These are phyloP conservation scores for Pterocles gutturalis DNA, from an alignment of 2,113 vertebrate genomes.

Conservation along the genomic window DNA sequence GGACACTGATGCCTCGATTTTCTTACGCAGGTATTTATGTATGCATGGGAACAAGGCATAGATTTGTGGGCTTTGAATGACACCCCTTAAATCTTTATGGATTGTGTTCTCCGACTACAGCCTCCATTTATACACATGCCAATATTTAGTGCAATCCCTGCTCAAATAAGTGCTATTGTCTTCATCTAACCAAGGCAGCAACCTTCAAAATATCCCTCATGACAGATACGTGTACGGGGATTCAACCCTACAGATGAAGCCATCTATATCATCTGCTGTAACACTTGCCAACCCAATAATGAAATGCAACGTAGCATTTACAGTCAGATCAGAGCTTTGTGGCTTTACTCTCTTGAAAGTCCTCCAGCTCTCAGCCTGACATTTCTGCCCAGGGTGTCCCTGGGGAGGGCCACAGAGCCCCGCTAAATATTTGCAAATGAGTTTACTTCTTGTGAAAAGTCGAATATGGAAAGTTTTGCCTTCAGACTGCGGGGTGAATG, in stretches of 20 bases:
- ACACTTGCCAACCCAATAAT: not conserved
- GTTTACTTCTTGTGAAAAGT: not conserved
- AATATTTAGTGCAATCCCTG: slow-evolving; percentile 6
- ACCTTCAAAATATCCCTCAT: slow-evolving; percentile 8
- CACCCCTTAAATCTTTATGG: not conserved
- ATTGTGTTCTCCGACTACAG: not conserved
- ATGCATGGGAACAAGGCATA: not conserved
- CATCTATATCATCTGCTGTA: not conserved
- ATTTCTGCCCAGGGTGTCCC: slow-evolving; percentile 8
- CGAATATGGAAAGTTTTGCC: not conserved
- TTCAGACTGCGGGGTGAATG: not conserved
- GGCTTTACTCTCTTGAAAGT: slow-evolving; percentile 13
- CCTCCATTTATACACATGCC: not conserved
- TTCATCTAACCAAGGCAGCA: not conserved
- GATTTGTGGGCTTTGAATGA: not conserved
- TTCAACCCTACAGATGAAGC: not conserved
- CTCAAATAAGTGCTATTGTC: slow-evolving; percentile 21
- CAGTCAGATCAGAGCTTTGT: slow-evolving; percentile 46
- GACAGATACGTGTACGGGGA: not conserved
- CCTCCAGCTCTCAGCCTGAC: not conserved
- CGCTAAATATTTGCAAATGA: slow-evolving; percentile 8
- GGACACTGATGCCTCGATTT: not conserved
- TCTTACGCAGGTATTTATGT: not conserved
- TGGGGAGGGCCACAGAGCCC: not conserved
- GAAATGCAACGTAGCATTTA: slow-evolving; percentile 27